Percentiles rank a stretch among this genome's conserved stretches.
phyloP scores from a whole-genome alignment of 2,888 invertebrate genomes.

The Rhaphigaster nebulosa region DNA sequence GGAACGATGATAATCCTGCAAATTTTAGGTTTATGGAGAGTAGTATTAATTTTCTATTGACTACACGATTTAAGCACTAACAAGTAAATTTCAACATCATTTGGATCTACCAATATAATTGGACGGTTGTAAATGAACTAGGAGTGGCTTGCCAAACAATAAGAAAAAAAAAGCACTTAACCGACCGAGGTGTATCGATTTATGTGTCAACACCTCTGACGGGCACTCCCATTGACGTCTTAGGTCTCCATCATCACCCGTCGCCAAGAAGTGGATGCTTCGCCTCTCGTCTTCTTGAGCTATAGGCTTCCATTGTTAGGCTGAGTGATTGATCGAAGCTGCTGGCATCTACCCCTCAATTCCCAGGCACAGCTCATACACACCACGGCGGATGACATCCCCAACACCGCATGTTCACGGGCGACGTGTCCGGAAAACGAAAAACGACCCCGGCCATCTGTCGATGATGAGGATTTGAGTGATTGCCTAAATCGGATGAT shows the following conservation, averaged over 20 bases:
- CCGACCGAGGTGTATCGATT: neutral
- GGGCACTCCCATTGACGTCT: neutral
- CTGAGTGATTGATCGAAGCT: neutral
- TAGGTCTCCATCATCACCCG: neutral
- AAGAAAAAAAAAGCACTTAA: neutral
- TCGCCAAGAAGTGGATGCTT: neutral
- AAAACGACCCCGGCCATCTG: conserved; percentile 4
- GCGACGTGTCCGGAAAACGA: conserved; percentile 10
- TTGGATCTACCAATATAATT: neutral
- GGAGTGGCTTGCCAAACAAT: neutral
- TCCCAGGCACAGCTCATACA: neutral
- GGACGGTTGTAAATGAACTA: neutral
- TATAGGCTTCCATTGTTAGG: neutral
- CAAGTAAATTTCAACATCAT: too few relatives aligned
- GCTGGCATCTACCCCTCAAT: neutral
- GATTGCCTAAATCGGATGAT: neutral
- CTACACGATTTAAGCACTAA: too few relatives aligned
- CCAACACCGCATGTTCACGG: neutral
- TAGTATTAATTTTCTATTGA: too few relatives aligned
- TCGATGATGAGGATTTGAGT: conserved; percentile 34
- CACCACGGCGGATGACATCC: neutral
- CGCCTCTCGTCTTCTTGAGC: neutral
- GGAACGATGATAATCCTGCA: too few relatives aligned
- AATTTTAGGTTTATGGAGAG: too few relatives aligned
- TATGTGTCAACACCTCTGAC: neutral